These are phyloP conservation scores for Eulemur coronatus DNA, from an alignment of 2,797 vertebrate genomes.

Conservation along the genomic window DNA sequence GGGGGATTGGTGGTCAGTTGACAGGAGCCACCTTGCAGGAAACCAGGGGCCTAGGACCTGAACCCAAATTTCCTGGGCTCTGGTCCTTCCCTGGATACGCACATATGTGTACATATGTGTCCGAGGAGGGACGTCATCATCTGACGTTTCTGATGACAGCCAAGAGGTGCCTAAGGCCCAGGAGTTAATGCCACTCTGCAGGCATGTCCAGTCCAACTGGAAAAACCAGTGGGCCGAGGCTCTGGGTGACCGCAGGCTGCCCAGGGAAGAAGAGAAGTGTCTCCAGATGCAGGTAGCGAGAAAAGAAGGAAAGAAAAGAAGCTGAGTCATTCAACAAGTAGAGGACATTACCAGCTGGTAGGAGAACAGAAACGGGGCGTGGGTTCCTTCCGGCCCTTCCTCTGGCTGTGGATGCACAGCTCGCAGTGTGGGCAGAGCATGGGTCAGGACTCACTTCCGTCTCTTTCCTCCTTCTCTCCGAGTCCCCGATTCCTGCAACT, in stretches of 20 bases:
- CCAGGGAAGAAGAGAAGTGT: neutral
- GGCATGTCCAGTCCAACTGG: conserved; percentile 11
- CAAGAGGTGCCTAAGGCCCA: neutral
- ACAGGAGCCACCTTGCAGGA: neutral
- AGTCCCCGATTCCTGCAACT: neutral
- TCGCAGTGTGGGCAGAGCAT: accelerated
- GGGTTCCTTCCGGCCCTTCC: accelerated
- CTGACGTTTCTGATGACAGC: neutral
- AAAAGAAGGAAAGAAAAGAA: neutral
- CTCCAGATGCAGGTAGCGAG: neutral
- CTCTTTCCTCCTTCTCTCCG: accelerated
- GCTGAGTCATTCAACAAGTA: neutral
- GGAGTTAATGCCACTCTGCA: neutral
- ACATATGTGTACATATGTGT: accelerated
- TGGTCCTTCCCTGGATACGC: accelerated
- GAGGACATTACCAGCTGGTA: neutral
- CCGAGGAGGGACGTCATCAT: neutral
- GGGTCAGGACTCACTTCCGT: accelerated
- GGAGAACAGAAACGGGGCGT: accelerated
- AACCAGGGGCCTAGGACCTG: neutral
- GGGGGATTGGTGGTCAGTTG: neutral
- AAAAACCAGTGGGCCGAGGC: conserved; percentile 53
- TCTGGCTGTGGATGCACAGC: accelerated
- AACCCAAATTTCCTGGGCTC: too few species aligned
- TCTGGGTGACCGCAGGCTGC: neutral